Percentiles rank a stretch among this genome's conserved stretches.
phyloP scores from a whole-genome alignment of 2,797 vertebrate genomes.

The Salmo trutta region DNA sequence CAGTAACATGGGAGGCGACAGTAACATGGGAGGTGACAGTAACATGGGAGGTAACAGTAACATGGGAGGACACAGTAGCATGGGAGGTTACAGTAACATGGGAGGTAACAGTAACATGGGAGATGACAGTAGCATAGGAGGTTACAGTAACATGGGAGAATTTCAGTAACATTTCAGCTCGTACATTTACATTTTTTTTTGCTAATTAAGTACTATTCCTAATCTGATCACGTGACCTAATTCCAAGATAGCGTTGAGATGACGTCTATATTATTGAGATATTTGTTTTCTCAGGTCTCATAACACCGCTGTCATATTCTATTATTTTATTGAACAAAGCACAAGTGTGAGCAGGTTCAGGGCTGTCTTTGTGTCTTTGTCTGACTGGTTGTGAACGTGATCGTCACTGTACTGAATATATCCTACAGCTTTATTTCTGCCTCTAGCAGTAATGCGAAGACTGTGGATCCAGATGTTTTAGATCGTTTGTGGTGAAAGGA shows the following conservation, averaged over 20 bases:
- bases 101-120: too few species aligned
- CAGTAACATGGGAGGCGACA: too few species aligned
- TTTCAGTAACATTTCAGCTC: too few species aligned
- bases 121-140: too few species aligned
- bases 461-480: constrained; percentile 34
- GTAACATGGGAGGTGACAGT: too few species aligned
- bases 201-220: too few species aligned
- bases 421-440: too few species aligned
- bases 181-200: too few species aligned
- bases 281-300: background rate
- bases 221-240: background rate
- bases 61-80: too few species aligned
- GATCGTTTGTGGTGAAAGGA: constrained; percentile 39
- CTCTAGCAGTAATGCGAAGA: constrained; percentile 28
- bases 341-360: background rate
- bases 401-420: background rate
- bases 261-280: background rate
- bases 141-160: too few species aligned
- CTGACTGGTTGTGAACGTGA: constrained; percentile 10
- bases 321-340: background rate
- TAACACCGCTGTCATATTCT: background rate
- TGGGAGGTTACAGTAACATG: too few species aligned
- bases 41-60: too few species aligned
- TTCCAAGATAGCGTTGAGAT: background rate
- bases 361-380: constrained; percentile 3